A percentile compares a stretch with the other conserved stretches of the same genome.
Conservation (phyloP, 92 coral and sea anemone genomes). For the Actinostola sp. region DNA sequence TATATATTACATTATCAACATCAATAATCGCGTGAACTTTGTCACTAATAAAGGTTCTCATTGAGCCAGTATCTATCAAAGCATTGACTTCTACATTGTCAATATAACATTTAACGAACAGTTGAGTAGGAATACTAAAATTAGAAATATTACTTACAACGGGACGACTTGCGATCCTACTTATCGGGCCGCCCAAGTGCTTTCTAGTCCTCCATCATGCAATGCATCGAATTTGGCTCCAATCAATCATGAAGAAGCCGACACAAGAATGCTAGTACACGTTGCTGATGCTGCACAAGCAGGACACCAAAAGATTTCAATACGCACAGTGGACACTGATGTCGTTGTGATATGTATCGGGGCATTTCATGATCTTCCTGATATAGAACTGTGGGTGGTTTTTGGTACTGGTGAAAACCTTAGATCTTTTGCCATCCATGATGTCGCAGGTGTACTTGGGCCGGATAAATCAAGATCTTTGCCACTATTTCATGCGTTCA, state of each 20-base stretch:
- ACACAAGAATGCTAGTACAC: conserved; percentile 57
- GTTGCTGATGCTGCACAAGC: conserved; percentile 29
- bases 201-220: conserved; percentile 13
- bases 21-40: conserved; percentile 27
- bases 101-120: too few relatives aligned
- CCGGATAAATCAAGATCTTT: conserved; percentile 39
- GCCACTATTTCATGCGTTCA: conserved; percentile 63
- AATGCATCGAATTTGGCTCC: conserved; percentile 18
- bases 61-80: conserved; percentile 52
- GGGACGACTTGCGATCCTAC: too few relatives aligned
- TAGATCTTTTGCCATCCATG: conserved; percentile 46
- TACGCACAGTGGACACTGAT: conserved; percentile 64
- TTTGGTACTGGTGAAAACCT: conserved; percentile 49
- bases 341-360: conserved; percentile 46
- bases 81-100: too few relatives aligned
- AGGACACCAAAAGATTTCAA: conserved; percentile 34
- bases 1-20: conserved; percentile 7
- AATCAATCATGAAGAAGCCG: conserved; percentile 56
- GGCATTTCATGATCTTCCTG: background rate
- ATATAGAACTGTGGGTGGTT: conserved; percentile 52
- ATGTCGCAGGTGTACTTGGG: conserved; percentile 33
- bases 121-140: too few relatives aligned
- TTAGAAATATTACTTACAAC: background rate
- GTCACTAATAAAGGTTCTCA: conserved; percentile 34
- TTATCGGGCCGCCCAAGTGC: too few relatives aligned